Evolutionary conservation across 2,113 vertebrate species (phyloP), one percentile per base, ranked within the genome.

Genomic region (Hassar affinis): DNA sequence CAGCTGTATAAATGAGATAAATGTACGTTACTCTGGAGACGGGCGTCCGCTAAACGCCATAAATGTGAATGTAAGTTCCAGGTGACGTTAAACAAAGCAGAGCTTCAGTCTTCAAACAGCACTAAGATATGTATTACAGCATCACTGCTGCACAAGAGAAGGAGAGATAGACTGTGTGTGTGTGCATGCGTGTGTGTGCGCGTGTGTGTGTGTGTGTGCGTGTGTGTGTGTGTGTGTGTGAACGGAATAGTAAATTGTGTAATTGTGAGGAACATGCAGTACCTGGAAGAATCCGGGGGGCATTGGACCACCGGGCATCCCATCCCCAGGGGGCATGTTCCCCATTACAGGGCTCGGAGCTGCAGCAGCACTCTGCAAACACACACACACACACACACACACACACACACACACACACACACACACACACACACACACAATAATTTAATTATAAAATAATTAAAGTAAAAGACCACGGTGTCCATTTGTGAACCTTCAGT

Each of bases 271-370:
- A 66, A 7, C 1, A 7, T 18, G 62, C 35, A 17, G n/a, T 56
- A 94, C 94, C 93, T 94, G 94, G 87, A 94, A 94, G 89, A 94
- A 93, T 79, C 91, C 92, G 0, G 94, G 94, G n/a, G 94, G 94
- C 93, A 94, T 94, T 4, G 93, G 94, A 86, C 94, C 94, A 81
- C 93, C 93, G 14, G 94, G 93, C 92, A 94, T 93, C 22, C 94
- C 93, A 18, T 94, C 94, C 78, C 92, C 92, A n/a, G 93, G 93
- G 71, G 94, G 92, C 89, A 94, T 94, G 72, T 93, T 93, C 84
- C 94, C 94, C 92, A 94, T 92, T 83, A 94, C 93, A 51, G 94
- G 94, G 91, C 94, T 94, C 79, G 94, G 94, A 52, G 94, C 94
- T 78, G 94, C 94, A 86, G 94, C 94, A 51, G 94, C 94, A 89